These are phyloP conservation scores for Hippocampus guttulatus DNA, from an alignment of 2,113 vertebrate genomes.

Conservation along the genomic window DNA sequence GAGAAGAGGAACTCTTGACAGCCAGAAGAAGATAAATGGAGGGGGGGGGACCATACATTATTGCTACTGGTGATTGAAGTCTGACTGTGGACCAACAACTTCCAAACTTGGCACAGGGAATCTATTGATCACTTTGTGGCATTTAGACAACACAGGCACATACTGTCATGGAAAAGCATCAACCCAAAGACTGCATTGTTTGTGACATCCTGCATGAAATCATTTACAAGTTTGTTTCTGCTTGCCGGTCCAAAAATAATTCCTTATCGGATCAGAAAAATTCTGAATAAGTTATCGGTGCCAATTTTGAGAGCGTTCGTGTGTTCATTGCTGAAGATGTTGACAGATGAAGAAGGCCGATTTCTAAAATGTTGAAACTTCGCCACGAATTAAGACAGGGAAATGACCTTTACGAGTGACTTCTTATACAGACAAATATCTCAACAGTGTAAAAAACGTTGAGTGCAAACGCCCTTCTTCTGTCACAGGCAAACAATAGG, in stretches of 20 bases:
- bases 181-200: constrained; percentile 39
- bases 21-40: no score
- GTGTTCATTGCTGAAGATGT: no score
- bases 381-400: no score
- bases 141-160: constrained; percentile 17
- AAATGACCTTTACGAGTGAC: neutral
- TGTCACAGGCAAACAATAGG: constrained; percentile 14
- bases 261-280: constrained; percentile 1
- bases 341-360: no score
- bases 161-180: neutral
- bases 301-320: no score
- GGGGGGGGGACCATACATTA: no score
- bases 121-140: constrained; percentile 8
- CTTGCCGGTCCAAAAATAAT: neutral
- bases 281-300: neutral
- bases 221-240: neutral
- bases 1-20: no score
- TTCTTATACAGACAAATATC: neutral
- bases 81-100: constrained; percentile 6
- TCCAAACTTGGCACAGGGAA: constrained; percentile 7
- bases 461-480: constrained; percentile 1
- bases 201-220: constrained; percentile 30
- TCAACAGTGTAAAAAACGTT: neutral
- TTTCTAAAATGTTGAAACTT: no score
- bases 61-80: neutral